Percentiles rank a stretch among this genome's conserved stretches.
phyloP scores from a whole-genome alignment of 2,797 vertebrate species.

The Thalassophryne amazonica region DNA sequence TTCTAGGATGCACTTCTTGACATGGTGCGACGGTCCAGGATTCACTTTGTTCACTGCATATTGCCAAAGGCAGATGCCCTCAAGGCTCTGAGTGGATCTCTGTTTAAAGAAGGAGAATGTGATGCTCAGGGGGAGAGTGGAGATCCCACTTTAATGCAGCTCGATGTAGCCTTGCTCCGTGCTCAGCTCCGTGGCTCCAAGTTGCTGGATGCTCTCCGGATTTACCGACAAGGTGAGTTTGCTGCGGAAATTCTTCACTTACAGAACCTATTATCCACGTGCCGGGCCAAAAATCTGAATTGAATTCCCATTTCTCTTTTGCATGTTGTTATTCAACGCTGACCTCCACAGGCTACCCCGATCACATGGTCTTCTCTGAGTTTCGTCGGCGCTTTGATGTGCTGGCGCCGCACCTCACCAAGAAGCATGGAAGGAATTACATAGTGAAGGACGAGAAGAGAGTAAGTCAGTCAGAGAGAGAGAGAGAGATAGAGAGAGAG shows the following conservation, averaged over 20 bases:
- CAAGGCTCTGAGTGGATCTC: conserved; percentile 69
- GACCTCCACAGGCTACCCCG: conserved; percentile 86
- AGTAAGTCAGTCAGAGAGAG: conserved; percentile 76
- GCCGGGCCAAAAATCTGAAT: too few species aligned
- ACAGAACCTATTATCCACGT: background rate
- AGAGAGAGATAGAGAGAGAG: conserved; percentile 27
- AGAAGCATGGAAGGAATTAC: conserved; percentile 96
- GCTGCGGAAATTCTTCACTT: background rate
- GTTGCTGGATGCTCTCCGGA: conserved; percentile 89
- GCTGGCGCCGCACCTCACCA: conserved; percentile 93
- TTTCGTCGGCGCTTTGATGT: conserved; percentile 94
- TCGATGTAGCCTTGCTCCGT: conserved; percentile 90
- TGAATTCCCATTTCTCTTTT: too few species aligned
- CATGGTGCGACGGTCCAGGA: conserved; percentile 89
- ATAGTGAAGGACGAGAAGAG: conserved; percentile 95
- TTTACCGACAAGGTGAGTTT: conserved; percentile 93
- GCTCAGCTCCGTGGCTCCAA: conserved; percentile 92
- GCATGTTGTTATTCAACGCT: background rate
- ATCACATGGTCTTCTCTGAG: conserved; percentile 97
- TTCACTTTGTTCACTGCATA: conserved; percentile 96
- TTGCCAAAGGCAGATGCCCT: conserved; percentile 86
- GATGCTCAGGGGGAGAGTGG: conserved; percentile 84
- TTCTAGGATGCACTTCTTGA: conserved; percentile 93
- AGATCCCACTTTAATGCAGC: conserved; percentile 88
- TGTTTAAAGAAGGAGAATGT: conserved; percentile 81